Conservation (phyloP, 2,888 invertebrate genomes). For the Folsomia candida region DNA sequence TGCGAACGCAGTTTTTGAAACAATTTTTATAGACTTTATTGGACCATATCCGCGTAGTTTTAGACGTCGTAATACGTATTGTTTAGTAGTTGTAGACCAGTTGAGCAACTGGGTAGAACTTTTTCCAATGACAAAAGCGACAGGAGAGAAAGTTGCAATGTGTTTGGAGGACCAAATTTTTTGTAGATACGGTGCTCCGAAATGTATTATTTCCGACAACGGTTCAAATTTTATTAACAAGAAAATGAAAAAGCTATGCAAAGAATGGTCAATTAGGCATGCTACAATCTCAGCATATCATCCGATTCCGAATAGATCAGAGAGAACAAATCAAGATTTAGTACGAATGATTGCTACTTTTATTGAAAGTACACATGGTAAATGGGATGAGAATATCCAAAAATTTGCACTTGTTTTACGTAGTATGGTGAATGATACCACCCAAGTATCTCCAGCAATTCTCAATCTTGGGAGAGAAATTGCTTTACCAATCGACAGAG, state of each 20-base stretch:
- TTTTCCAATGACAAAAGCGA: not conserved
- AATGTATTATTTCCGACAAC: constrained; percentile 15
- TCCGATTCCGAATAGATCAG: constrained; percentile 12
- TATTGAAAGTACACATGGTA: not conserved
- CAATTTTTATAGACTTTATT: no score
- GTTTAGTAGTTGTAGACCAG: not conserved
- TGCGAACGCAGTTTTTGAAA: constrained; percentile 22
- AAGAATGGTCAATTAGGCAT: constrained; percentile 10
- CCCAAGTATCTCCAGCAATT: constrained; percentile 18
- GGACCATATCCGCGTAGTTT: not conserved
- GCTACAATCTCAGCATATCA: constrained; percentile 10
- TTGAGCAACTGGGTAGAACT: not conserved
- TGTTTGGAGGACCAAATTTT: constrained; percentile 28
- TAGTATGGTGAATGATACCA: constrained; percentile 14
- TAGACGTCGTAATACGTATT: not conserved
- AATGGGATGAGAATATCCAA: constrained; percentile 17
- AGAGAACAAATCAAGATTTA: constrained; percentile 20
- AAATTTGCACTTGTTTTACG: constrained; percentile 22
- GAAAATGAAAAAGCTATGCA: constrained; percentile 10
- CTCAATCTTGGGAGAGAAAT: constrained; percentile 21
- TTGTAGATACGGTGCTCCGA: constrained; percentile 35
- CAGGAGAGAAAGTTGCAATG: constrained; percentile 7
- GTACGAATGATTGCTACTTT: constrained; percentile 14
- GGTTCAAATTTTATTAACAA: constrained; percentile 19
- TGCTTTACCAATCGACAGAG: constrained; percentile 15